Base-by-base conservation (phyloP, 2,113 vertebrate genomes). In the Semnornis frantzii region DNA sequence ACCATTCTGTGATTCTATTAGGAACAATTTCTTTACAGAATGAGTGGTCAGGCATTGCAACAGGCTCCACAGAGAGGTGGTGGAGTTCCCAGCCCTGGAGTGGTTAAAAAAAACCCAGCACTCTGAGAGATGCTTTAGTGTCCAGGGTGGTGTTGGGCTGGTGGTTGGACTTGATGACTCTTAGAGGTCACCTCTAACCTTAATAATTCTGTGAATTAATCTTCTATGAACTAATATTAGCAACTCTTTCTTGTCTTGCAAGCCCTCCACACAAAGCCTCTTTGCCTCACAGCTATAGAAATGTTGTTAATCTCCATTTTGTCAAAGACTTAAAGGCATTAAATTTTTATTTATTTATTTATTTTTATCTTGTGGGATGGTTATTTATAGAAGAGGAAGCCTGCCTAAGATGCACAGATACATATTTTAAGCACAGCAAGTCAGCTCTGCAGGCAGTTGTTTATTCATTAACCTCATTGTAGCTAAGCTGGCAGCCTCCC, bases 391-490 rank as follows among this genome's bases (percentile, higher is more conserved):
- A 66, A 58, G 76, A 78, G 73, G 85, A 82, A 63, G 25, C 48
- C 83, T 90, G 76, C 54, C 23, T 8, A 39, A 65, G 93, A 93
- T 89, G 63, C 62, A 75, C 59, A 84, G 92, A 78, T 69, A 19
- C 2, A 12, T 58, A 62, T 54, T 48, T 92, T 57, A 84, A 83
- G 76, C 19, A 18, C 15, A 80, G 92, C 2, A 33, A 80, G 48
- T 16, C 68, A 64, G 83, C 52, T 30, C 92, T 75, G 83, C 90
- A 63, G 92, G 93, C 76, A 12, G 75, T 72, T 93, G 90, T 92
- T 95, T 95, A 84, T 90, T 89, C 93, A 93, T 95, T 93, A 94
- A 94, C 92, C 81, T 90, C 80, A 2, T 42, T 5, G 69, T 20
- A 55, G 80, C 57, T 20, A 13, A 33, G 57, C 85, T 95, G 93